Evolutionary conservation across 2,797 vertebrate genomes (phyloP).

Genomic region (Platyrinchus mystaceus): DNA sequence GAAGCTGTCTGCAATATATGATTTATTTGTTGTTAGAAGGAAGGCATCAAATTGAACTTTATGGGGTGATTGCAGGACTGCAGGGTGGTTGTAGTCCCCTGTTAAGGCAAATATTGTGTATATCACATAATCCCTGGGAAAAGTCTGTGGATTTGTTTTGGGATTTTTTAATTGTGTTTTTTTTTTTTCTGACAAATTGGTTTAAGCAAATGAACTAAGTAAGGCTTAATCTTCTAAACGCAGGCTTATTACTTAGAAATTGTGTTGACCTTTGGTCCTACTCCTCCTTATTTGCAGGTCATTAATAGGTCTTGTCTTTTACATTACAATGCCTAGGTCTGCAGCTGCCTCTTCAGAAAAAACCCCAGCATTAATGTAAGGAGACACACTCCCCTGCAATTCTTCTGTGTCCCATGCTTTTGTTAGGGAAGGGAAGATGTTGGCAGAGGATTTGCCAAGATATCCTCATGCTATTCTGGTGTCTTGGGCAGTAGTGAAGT

Average conservation of each 20-base stretch:
- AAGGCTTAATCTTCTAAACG: background rate
- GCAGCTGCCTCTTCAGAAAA: background rate
- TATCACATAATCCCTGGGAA: background rate
- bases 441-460: too few species aligned
- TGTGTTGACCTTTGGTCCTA: background rate
- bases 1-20: background rate
- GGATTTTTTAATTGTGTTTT: background rate
- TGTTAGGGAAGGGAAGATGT: background rate
- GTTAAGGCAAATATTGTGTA: background rate
- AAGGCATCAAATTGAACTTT: background rate
- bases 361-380: background rate
- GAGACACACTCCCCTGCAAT: background rate
- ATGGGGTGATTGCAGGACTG: background rate
- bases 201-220: background rate
- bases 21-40: background rate
- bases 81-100: background rate
- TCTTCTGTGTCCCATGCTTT: background rate
- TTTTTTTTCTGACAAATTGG: background rate
- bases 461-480: too few species aligned
- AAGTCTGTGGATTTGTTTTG: background rate
- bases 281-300: background rate
- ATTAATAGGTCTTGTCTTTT: background rate
- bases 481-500: background rate
- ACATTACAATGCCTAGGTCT: background rate
- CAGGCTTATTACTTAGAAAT: background rate